Evolutionary conservation across 2,797 vertebrate genomes (phyloP).

Genomic region (Eidolon dupreanum): DNA sequence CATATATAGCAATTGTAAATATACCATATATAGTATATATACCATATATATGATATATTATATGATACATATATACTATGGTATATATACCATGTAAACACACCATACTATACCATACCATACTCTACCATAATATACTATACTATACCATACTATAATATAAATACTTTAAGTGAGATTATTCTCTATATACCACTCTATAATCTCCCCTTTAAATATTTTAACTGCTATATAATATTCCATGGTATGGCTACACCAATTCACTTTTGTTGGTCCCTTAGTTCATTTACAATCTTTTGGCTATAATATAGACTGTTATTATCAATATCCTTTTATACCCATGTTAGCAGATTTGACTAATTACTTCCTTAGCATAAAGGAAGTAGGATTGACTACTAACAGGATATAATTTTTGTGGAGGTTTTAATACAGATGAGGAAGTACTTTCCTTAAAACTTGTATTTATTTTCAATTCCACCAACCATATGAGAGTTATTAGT

Average conservation of each 20-base stretch:
- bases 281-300: not conserved
- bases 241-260: not conserved
- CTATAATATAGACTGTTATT: not conserved
- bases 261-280: not conserved
- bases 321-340: not conserved
- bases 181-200: not conserved
- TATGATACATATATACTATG: not conserved
- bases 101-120: not conserved
- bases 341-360: not conserved
- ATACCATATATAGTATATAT: not conserved
- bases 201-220: not conserved
- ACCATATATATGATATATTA: too few relatives aligned
- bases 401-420: not conserved
- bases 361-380: not conserved
- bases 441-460: constrained; percentile 12
- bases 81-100: not conserved
- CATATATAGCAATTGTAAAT: not conserved
- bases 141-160: not conserved
- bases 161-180: not conserved
- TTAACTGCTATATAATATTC: constrained; percentile 17
- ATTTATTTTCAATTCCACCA: constrained; percentile 32
- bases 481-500: not conserved
- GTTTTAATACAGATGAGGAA: not conserved
- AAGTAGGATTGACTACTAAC: not conserved
- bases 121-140: not conserved